phyloP scores from a whole-genome alignment of 2,113 vertebrate species.

The Macaca fascicularis region DNA sequence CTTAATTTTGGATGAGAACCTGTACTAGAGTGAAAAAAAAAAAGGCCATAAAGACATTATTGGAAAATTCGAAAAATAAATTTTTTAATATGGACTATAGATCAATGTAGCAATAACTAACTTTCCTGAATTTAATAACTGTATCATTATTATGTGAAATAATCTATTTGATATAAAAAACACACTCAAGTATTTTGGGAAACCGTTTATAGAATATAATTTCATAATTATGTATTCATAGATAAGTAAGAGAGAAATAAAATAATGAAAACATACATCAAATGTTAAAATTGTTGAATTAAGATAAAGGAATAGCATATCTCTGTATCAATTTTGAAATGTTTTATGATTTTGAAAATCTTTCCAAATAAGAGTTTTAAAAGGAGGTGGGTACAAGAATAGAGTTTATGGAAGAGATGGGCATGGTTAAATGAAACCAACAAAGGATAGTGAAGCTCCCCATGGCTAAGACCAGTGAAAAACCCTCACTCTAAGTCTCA shows the following conservation, averaged over 20 bases:
- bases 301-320: not conserved
- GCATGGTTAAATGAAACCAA: not conserved
- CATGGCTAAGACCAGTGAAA: not conserved
- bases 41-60: not conserved
- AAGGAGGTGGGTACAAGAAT: not conserved
- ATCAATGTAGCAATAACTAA: not conserved
- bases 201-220: not conserved
- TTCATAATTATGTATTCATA: not conserved
- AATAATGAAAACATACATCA: not conserved
- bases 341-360: not conserved
- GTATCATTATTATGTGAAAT: not conserved
- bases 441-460: rapidly evolving
- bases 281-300: not conserved
- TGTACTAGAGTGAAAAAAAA: not conserved
- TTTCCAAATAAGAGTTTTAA: not conserved
- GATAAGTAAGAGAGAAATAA: not conserved
- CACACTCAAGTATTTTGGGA: not conserved
- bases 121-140: not conserved
- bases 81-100: not conserved
- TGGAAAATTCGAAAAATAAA: not conserved
- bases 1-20: not conserved
- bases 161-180: not conserved
- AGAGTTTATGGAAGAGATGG: not conserved
- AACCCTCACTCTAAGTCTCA: not conserved
- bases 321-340: not conserved